A percentile compares a stretch with the other conserved stretches of the same genome.
These are phyloP conservation scores for Ridgeia piscesae DNA, from an alignment of 1,140 invertebrate genomes.

Conservation along the genomic window DNA sequence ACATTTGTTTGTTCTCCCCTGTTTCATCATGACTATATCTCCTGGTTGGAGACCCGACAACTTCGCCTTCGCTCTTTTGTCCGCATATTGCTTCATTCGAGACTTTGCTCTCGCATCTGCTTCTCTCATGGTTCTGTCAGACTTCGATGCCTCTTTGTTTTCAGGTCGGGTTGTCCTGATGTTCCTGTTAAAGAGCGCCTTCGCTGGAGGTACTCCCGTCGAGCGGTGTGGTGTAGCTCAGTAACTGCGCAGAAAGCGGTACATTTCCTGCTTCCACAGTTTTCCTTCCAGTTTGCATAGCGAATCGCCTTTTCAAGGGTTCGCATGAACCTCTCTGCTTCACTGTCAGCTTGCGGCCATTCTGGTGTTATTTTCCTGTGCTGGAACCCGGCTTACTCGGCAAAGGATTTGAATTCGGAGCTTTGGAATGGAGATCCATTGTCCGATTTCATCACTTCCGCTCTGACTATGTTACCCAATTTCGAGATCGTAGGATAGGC, in stretches of 20 bases:
- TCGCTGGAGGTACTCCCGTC: slow-evolving; percentile 22
- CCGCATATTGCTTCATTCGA: slow-evolving; percentile 15
- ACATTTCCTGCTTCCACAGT: slow-evolving; percentile 38
- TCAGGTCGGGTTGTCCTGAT: slow-evolving; percentile 7
- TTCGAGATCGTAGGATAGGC: too few species aligned
- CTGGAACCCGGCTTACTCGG: too few species aligned
- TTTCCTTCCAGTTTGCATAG: slow-evolving; percentile 29
- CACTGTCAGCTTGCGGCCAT: too few species aligned
- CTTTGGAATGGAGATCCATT: too few species aligned
- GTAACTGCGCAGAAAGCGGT: slow-evolving; percentile 34
- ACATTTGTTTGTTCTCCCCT: background rate
- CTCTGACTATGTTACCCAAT: too few species aligned
- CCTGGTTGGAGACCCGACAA: slow-evolving; percentile 1
- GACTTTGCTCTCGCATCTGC: too few species aligned
- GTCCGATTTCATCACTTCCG: too few species aligned
- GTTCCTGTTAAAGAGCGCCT: background rate
- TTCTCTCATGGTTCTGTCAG: background rate
- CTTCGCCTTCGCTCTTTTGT: background rate
- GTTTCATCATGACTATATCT: background rate
- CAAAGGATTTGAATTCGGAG: too few species aligned
- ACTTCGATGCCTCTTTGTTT: background rate
- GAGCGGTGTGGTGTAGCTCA: slow-evolving; percentile 33
- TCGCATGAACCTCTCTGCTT: slow-evolving; percentile 38
- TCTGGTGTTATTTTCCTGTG: slow-evolving; percentile 32
- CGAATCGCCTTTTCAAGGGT: slow-evolving; percentile 36